Evolutionary conservation across 2,888 invertebrate species (phyloP), one percentile per base, ranked within the genome.

Genomic region (Rotaria magnacalcarata): DNA sequence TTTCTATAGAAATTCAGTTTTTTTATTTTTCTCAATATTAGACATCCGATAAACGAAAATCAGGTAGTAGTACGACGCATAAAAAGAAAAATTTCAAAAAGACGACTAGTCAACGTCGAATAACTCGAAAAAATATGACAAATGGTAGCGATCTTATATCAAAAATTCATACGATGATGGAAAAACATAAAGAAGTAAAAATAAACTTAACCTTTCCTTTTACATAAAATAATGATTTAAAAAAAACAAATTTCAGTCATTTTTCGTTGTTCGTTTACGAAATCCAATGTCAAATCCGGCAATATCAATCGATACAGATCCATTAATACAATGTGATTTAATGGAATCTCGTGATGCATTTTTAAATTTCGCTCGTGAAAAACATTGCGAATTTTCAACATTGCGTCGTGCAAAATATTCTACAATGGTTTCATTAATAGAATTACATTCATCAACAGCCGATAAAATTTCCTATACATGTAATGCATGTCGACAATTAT

Each of bases 331-430:
- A 90, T 97, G 97, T 92, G 99, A 99, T 93, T 93, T 99, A 88
- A 99, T 99, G 99, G 99, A 99, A 92, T 98, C 99, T 6, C 94
- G 99, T 88, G 99, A 99, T 92, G 97, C 97, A 88, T 99, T 99
- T 93, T 93, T 99, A 27, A 97, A 97, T 19, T 94, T 97, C 93
- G 97, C 98, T 52, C 94, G 99, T 89, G 99, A 99, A 92, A 95
- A 96, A 89, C 99, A 99, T 92, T 97, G 96, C 92, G 99, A 99
- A 92, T 99, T 99, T 92, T 96, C 96, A 52, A 96, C 96, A 4
- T 93, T 97, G 88, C 93, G 99, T 43, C 93, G 99, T 88, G 96
- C 97, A 87, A 95, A 96, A 91, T 98, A 94, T 92, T 97, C 97
- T 88, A 96, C 97, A 7, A 94, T 99, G 92, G 96, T 96, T 88